Conservation (phyloP, 2,797 vertebrate genomes). For the Phalanger gymnotis region DNA sequence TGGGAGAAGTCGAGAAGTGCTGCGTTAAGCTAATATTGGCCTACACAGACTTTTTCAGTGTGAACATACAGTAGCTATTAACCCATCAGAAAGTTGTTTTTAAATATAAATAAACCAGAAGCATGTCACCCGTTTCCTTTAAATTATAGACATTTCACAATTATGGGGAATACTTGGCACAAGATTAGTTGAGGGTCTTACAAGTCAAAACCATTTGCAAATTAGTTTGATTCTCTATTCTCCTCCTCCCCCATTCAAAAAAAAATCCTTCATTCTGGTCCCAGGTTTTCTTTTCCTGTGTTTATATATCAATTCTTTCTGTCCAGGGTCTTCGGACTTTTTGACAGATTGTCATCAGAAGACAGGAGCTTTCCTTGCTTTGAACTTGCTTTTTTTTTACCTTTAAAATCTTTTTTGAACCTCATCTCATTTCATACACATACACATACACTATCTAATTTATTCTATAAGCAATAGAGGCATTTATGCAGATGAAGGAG, state of each 20-base stretch:
- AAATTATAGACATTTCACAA: constrained; percentile 59
- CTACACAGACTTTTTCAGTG: constrained; percentile 21
- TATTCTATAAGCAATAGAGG: neutral
- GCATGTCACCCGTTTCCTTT: constrained; percentile 27
- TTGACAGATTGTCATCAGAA: neutral
- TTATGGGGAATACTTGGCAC: constrained; percentile 55
- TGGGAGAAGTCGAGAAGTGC: constrained; percentile 46
- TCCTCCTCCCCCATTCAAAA: constrained; percentile 18
- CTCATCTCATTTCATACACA: neutral
- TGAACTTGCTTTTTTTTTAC: neutral
- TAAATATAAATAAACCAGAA: constrained; percentile 55
- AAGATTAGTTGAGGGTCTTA: constrained; percentile 41
- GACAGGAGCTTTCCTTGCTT: neutral
- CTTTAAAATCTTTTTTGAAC: neutral
- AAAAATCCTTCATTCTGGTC: constrained; percentile 11
- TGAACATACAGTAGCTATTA: constrained; percentile 49
- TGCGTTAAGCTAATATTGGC: constrained; percentile 60
- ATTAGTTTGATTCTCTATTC: constrained; percentile 41
- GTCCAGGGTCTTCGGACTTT: neutral
- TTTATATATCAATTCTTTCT: constrained; percentile 28
- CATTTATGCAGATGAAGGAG: neutral
- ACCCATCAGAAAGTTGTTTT: constrained; percentile 48
- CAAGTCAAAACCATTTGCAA: constrained; percentile 52
- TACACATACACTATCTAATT: neutral
- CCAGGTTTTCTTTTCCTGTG: constrained; percentile 29